Conservation (phyloP, 2,888 invertebrate genomes). For the Ypsolopha sequella region DNA sequence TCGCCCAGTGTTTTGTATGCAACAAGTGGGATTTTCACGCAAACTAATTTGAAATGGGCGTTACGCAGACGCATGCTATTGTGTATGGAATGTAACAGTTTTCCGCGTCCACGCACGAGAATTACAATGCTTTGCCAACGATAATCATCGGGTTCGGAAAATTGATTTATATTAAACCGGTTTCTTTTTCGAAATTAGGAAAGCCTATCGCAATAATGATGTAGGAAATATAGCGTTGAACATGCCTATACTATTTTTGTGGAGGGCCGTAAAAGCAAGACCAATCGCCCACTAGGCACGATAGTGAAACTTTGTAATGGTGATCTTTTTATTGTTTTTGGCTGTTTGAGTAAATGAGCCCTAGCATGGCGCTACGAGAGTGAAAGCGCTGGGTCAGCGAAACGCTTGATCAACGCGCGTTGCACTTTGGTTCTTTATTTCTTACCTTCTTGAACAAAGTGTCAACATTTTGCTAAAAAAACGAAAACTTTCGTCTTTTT, state of each 20-base stretch:
- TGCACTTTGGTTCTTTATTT: conserved; percentile 33
- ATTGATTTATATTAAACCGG: neutral
- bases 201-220: too few relatives aligned
- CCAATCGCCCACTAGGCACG: neutral
- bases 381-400: conserved; percentile 37
- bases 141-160: neutral
- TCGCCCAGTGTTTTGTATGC: neutral
- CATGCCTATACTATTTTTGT: neutral
- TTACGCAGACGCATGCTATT: neutral
- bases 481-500: conserved; percentile 22
- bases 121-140: neutral
- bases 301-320: neutral
- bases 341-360: neutral
- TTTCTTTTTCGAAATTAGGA: too few relatives aligned
- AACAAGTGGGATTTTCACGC: neutral
- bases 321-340: neutral
- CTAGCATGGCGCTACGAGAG: conserved; percentile 24
- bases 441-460: conserved; percentile 22
- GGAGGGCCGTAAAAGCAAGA: neutral
- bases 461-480: conserved; percentile 38
- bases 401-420: conserved; percentile 47
- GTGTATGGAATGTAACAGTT: conserved; percentile 2
- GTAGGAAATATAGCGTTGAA: neutral
- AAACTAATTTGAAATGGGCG: neutral
- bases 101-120: conserved; percentile 1